Percentiles rank a stretch among this genome's conserved stretches.
Conservation (phyloP, 2,888 invertebrate genomes). For the Cheiracanthium punctorium region DNA sequence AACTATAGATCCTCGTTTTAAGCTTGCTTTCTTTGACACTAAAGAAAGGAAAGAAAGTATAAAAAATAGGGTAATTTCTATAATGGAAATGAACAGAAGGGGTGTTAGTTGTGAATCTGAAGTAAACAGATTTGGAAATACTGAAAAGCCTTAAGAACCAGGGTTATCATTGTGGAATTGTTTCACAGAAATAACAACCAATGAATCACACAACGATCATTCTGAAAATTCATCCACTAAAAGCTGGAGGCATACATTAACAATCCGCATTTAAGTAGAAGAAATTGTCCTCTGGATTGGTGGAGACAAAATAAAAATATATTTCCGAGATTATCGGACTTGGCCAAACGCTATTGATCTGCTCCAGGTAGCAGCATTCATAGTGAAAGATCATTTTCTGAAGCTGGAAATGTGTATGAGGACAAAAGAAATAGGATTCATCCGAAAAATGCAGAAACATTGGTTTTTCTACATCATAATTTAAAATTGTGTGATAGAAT, state of each 20-base stretch:
- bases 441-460: slow-evolving; percentile 3
- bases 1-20: neutral
- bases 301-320: neutral
- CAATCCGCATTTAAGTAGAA: neutral
- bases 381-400: neutral
- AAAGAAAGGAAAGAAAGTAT: neutral
- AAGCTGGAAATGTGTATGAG: slow-evolving; percentile 1
- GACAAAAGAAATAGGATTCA: neutral
- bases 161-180: neutral
- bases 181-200: neutral
- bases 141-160: neutral
- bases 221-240: neutral
- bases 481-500: neutral
- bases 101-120: neutral
- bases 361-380: slow-evolving; percentile 4
- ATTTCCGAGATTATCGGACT: neutral
- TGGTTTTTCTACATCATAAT: neutral
- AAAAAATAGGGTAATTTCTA: neutral
- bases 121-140: neutral
- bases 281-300: neutral
- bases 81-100: neutral
- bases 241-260: neutral
- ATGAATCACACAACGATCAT: neutral
- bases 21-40: neutral
- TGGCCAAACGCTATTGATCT: slow-evolving; percentile 5